These are phyloP conservation scores for Euwallacea fornicatus DNA, from an alignment of 1,140 invertebrate species.

Conservation along the genomic window DNA sequence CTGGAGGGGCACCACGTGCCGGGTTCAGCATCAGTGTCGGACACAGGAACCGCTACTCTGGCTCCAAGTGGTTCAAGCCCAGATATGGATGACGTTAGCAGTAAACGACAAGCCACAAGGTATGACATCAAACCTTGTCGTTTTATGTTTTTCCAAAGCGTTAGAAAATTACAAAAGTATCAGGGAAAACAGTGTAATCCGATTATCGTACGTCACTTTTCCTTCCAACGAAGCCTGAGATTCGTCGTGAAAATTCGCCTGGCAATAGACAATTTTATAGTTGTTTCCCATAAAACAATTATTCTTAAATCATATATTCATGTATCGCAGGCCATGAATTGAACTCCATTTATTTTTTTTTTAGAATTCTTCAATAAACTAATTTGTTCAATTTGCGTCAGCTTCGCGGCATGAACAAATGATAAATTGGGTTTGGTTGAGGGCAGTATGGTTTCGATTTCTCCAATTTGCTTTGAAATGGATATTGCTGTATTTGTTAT, in stretches of 20 bases:
- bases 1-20: conserved; percentile 48
- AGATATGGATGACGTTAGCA: conserved; percentile 63
- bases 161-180: not conserved
- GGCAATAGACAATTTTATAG: not conserved
- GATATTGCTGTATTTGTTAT: too few relatives aligned
- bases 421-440: too few relatives aligned
- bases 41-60: conserved; percentile 42
- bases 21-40: conserved; percentile 38
- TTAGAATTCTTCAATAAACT: conserved; percentile 8
- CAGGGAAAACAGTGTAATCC: not conserved
- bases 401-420: not conserved
- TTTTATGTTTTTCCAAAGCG: not conserved
- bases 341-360: conserved; percentile 15
- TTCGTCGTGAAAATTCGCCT: not conserved
- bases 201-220: not conserved
- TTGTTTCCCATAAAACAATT: not conserved
- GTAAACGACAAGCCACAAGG: conserved; percentile 62
- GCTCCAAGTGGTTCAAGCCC: conserved; percentile 51
- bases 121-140: conserved; percentile 21
- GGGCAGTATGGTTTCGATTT: too few relatives aligned
- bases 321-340: not conserved
- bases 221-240: not conserved
- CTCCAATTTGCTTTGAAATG: too few relatives aligned
- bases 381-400: conserved; percentile 12
- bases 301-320: not conserved